These are phyloP conservation scores for Panthera uncia DNA, from an alignment of 2,113 vertebrate species.

Conservation along the genomic window DNA sequence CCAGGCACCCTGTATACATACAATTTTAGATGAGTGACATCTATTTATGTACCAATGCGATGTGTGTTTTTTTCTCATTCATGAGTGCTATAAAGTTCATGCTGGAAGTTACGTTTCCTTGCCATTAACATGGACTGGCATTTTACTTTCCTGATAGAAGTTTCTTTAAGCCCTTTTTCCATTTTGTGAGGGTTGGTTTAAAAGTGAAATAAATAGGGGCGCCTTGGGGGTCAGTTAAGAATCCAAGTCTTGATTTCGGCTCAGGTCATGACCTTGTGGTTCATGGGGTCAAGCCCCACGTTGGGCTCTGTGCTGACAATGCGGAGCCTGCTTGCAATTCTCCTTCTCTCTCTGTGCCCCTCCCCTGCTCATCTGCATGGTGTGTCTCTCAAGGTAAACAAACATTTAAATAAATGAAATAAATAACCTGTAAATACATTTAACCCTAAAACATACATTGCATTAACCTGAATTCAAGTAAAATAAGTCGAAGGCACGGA, in stretches of 20 bases:
- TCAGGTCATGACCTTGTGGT: too few species aligned
- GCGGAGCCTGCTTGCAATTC: too few species aligned
- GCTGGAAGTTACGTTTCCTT: neutral
- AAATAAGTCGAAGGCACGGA: neutral
- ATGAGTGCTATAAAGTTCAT: neutral
- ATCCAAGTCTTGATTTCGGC: too few species aligned
- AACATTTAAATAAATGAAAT: neutral
- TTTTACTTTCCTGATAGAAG: neutral
- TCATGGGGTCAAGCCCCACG: too few species aligned
- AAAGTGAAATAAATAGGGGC: neutral
- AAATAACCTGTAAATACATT: neutral
- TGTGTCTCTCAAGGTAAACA: too few species aligned
- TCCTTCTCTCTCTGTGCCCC: too few species aligned
- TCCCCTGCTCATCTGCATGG: too few species aligned
- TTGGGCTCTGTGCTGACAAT: too few species aligned
- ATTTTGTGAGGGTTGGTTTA: neutral
- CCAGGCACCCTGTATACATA: neutral
- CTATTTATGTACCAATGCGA: accelerated
- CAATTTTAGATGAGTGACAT: accelerated
- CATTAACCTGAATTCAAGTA: neutral
- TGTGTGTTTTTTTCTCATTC: neutral
- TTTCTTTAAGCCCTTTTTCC: neutral
- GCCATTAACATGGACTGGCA: neutral
- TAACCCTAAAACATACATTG: neutral
- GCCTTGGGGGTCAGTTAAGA: too few species aligned